Base-by-base conservation (phyloP, 2,888 invertebrate species). In the Cheilosia grossa region DNA sequence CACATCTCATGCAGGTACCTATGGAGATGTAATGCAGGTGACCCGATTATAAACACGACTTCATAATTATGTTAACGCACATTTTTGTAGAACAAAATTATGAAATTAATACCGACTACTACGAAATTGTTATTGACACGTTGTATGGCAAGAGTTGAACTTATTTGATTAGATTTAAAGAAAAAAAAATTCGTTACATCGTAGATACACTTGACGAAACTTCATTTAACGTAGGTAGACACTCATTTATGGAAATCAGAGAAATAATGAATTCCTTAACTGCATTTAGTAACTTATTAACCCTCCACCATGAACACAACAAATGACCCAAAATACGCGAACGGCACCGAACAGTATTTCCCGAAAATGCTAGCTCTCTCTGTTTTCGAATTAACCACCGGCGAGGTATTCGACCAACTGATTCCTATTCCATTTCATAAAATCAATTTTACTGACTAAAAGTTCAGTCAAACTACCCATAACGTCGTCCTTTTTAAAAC, bases 391-490 rank as follows among this genome's bases (percentile, higher is more conserved):
- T 80, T 53, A 75, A 77, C 74, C 85, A 77, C 77, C 70, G 72
- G 49, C 75, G 80, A 81, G 80, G 85, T 85, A 80, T 73, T 72
- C 72, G 67, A 81, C 85, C 80, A 81, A 85, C 85, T 85, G 85
- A 85, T 81, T 85, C 61, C 77, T 53, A 81, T 77, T 77, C 72
- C 66, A 49, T 85, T 77, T 77, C 64, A 63, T 72, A 67, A 85
- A 85, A 85, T 85, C 80, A 85, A 85, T 85, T 85, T 81, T 51
- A 81, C 85, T 80, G 66, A 75, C 85, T 85, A 53, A 85, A 85
- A 85, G 75, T 85, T 85, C 85, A 80, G 80, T 80, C 85, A 67
- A 81, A 81, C 85, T 70, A 81, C 74, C 77, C 78, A 47, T 33
- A 61, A 70, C 21, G 63, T 70, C 27, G 51, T 51, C 53, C 33